Evolutionary conservation across 2,888 invertebrate genomes (phyloP), one percentile per base, ranked within the genome.

Genomic region (Caenorhabditis imperialis): DNA sequence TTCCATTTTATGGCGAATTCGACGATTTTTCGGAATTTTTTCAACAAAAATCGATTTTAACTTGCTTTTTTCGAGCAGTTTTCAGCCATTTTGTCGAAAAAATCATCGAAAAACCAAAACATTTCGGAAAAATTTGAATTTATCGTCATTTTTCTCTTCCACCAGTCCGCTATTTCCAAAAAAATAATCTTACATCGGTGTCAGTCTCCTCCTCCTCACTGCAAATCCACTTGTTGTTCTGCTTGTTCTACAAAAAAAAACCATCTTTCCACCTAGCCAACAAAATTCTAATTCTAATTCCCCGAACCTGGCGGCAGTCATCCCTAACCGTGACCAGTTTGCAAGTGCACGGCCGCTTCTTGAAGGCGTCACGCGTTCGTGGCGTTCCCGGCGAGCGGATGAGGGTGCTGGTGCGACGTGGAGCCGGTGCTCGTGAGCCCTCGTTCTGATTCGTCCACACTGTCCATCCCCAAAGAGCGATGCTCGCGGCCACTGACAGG

Each of bases 121-220:
- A n/a, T n/a, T n/a, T n/a, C n/a, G n/a, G n/a, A n/a, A n/a, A n/a
- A n/a, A n/a, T n/a, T n/a, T n/a, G n/a, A n/a, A n/a, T n/a, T n/a
- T n/a, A n/a, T n/a, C n/a, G n/a, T n/a, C n/a, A n/a, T n/a, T n/a
- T n/a, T n/a, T n/a, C n/a, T n/a, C n/a, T n/a, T n/a, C n/a, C n/a
- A n/a, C n/a, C n/a, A n/a, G n/a, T n/a, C n/a, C n/a, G n/a, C n/a
- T n/a, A n/a, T n/a, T n/a, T n/a, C n/a, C 27, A 35, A 37, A 38
- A 18, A 8, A 6, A 6, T 10, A n/a, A n/a, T 8, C 53, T 40
- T 18, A 72, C 72, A 44, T 72, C 63, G n/a, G 72, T 72, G 33
- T 72, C 72, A 5, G 53, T 53, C 35, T 72, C 72, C 45, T 72
- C 63, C 22, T 72, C 72, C 27, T 60, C 51, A 38, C 72, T 72